Evolutionary conservation across 1,140 invertebrate species (phyloP).

Genomic region (Bradynema listronoti): DNA sequence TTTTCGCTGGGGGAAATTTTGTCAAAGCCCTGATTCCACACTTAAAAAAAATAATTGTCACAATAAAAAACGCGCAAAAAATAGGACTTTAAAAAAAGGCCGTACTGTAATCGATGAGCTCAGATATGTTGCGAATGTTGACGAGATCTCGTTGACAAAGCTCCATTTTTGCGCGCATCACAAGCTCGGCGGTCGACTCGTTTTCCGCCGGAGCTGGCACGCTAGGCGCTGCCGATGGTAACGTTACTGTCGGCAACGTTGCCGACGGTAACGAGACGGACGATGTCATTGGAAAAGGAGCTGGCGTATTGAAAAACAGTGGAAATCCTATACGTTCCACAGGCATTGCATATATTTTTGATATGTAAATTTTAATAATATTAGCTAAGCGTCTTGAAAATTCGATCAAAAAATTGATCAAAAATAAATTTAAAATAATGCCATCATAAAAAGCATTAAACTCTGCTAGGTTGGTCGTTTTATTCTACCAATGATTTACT

Average conservation of each 20-base stretch:
- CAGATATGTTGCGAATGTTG: constrained; percentile 8
- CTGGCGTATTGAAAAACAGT: background rate
- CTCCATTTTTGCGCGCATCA: constrained; percentile 33
- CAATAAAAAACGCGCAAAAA: background rate
- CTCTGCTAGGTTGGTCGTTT: too few relatives aligned
- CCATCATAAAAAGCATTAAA: too few relatives aligned
- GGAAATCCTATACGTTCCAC: background rate
- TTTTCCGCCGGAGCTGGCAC: background rate
- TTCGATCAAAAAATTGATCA: too few relatives aligned
- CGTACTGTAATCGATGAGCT: constrained; percentile 22
- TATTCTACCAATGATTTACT: too few relatives aligned
- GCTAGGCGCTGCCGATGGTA: constrained; percentile 7
- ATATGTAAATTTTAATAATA: too few relatives aligned
- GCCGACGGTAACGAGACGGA: background rate
- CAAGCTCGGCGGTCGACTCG: constrained; percentile 7
- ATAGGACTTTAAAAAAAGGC: background rate
- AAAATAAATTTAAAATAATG: too few relatives aligned
- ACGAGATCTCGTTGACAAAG: constrained; percentile 15
- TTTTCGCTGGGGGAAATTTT: constrained; percentile 18
- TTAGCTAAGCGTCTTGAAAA: too few relatives aligned
- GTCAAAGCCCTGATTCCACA: constrained; percentile 29
- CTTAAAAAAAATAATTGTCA: constrained; percentile 10
- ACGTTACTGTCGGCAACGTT: background rate
- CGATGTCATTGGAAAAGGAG: background rate
- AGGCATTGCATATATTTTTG: too few relatives aligned